These are phyloP conservation scores for Rhinichthys klamathensis DNA, from an alignment of 2,113 vertebrate genomes.

Conservation along the genomic window DNA sequence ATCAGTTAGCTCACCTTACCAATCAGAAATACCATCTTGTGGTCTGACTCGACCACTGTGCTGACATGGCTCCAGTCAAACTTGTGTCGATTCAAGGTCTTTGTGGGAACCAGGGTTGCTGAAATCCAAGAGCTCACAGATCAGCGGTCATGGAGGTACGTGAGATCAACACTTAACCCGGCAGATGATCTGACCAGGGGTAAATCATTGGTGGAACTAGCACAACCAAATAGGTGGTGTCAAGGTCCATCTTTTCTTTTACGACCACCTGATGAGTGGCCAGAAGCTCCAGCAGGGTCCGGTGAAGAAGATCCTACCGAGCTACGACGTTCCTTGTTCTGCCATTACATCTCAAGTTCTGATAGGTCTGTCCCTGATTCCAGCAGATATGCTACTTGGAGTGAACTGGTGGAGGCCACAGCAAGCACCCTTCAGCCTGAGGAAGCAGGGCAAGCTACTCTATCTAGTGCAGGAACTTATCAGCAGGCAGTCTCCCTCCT, in stretches of 20 bases:
- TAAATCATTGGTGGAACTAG: not conserved
- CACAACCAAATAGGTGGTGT: not conserved
- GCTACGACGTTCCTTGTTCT: not conserved
- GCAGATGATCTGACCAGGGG: not conserved
- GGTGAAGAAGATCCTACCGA: not conserved
- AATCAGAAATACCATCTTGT: not conserved
- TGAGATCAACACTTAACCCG: not conserved
- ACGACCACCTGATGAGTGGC: not conserved
- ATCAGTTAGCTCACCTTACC: slow-evolving; percentile 1
- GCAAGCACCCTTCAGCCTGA: not conserved
- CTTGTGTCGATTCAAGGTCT: not conserved
- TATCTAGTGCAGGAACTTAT: not conserved
- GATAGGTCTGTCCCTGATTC: not conserved
- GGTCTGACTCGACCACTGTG: not conserved
- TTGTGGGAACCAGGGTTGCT: not conserved
- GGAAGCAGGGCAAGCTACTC: not conserved
- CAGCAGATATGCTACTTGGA: not conserved
- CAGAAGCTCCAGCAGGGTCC: not conserved
- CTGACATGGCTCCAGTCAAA: not conserved
- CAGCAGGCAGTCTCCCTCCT: not conserved
- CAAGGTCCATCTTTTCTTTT: not conserved
- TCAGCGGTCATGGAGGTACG: not conserved
- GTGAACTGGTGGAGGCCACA: not conserved
- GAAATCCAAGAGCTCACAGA: slow-evolving; percentile 8
- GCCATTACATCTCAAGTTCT: not conserved